Conservation (phyloP, 2,113 vertebrate genomes). For the Hyla sarda region DNA sequence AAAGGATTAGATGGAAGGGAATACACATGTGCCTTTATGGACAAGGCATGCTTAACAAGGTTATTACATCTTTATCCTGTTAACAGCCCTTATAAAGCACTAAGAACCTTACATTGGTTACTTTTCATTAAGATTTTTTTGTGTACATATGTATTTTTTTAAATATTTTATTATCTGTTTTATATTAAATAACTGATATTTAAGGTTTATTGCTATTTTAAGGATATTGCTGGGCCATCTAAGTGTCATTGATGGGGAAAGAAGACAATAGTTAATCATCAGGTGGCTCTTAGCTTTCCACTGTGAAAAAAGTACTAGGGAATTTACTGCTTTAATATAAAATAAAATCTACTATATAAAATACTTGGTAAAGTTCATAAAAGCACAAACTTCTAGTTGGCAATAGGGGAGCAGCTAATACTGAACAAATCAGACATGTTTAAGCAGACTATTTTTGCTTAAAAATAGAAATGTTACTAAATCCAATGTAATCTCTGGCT, state of each 20-base stretch:
- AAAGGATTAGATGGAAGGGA: not conserved
- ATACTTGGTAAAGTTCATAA: not conserved
- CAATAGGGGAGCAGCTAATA: too few species aligned
- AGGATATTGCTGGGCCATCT: not conserved
- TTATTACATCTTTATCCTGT: not conserved
- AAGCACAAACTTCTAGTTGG: too few species aligned
- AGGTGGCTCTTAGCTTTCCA: not conserved
- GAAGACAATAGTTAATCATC: conserved; percentile 15
- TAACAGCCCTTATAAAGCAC: not conserved
- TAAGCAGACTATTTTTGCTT: too few species aligned
- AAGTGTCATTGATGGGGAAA: not conserved
- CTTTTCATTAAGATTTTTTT: not conserved
- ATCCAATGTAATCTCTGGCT: too few species aligned
- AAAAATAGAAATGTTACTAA: too few species aligned
- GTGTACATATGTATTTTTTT: not conserved
- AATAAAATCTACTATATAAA: not conserved
- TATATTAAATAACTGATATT: not conserved
- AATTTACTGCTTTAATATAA: not conserved
- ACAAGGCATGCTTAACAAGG: not conserved
- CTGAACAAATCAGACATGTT: too few species aligned
- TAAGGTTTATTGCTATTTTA: conserved; percentile 5
- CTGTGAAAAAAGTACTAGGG: not conserved
- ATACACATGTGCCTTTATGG: not conserved
- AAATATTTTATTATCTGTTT: not conserved
- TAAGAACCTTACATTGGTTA: not conserved